These are phyloP conservation scores for Ectropis grisescens DNA, from an alignment of 1,140 invertebrate species.

Conservation along the genomic window DNA sequence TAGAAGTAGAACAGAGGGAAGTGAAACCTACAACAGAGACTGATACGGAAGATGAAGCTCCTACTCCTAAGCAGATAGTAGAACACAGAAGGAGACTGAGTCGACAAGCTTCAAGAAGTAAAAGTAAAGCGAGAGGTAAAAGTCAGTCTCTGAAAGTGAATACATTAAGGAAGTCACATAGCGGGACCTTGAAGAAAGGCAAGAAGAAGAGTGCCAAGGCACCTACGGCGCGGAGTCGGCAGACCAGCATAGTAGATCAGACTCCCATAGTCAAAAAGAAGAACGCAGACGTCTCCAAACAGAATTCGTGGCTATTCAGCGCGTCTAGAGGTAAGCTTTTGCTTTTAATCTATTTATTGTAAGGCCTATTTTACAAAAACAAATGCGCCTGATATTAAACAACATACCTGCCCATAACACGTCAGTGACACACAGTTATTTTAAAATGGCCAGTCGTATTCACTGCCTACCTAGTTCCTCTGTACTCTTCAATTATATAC, in stretches of 20 bases:
- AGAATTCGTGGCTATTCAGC: slow-evolving; percentile 62
- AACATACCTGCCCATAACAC: no score
- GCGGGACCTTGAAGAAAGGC: slow-evolving; percentile 52
- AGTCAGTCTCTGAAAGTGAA: slow-evolving; percentile 55
- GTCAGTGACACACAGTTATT: no score
- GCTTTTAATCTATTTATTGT: slow-evolving; percentile 3
- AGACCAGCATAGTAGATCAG: slow-evolving; percentile 48
- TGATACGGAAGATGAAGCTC: slow-evolving; percentile 53
- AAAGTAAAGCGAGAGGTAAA: slow-evolving; percentile 56
- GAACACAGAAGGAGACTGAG: slow-evolving; percentile 55
- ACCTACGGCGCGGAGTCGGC: slow-evolving; percentile 35
- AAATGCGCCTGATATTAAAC: no score
- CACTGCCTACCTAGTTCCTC: no score
- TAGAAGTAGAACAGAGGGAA: slow-evolving; percentile 9
- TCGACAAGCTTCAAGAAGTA: slow-evolving; percentile 56
- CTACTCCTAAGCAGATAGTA: slow-evolving; percentile 37
- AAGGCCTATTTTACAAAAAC: not conserved
- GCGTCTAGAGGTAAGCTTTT: slow-evolving; percentile 36
- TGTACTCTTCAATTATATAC: no score
- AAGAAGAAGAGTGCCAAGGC: slow-evolving; percentile 52
- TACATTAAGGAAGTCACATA: slow-evolving; percentile 54
- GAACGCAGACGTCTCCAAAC: slow-evolving; percentile 35
- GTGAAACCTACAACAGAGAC: slow-evolving; percentile 37
- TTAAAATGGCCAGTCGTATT: no score
- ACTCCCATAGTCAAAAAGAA: slow-evolving; percentile 48